Evolutionary conservation across 2,888 invertebrate species (phyloP), one percentile per base, ranked within the genome.

Genomic region (Scaptomyza flava): DNA sequence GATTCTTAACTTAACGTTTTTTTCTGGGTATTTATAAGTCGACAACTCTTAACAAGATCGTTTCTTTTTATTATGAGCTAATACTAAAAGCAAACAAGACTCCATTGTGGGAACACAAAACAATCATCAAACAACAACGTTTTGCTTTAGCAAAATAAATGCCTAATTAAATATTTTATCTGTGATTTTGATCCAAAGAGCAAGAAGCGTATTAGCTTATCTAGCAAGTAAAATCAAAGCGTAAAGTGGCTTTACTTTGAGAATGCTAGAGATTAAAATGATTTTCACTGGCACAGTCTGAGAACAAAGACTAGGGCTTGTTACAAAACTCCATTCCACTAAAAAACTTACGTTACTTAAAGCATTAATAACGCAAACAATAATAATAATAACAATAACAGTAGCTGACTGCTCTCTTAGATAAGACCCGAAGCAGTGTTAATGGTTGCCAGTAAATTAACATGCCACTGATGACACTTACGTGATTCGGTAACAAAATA

Each of bases 91-190:
- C 41, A 46, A 67, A 64, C 62, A 68, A 53, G 50, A 53, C 56
- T 48, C 33, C 42, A 74, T 63, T 61, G 42, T 61, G 14, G 54
- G 70, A 63, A 53, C 12, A 17, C 31, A 50, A 42, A 60, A 67
- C 36, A 38, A 8, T 2, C 23, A 27, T 4, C 27, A 27, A 27
- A 2, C 27, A 68, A 62, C 54, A 60, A 60, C 33, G 45, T 59
- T 71, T 71, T 72, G 58, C 63, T 52, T 62, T 42, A 54, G 67
- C 65, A 53, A 72, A 79, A 81, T 61, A 75, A 79, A 79, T 59
- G 53, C 51, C 70, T 70, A 80, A 86, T 81, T 86, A 83, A 81
- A 83, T 83, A 86, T 83, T 81, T 17, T 80, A 86, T 86, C 81
- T 66, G 27, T 56, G 81, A 80, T 80, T 74, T 67, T 33, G 38